These are phyloP conservation scores for Donacobius atricapilla DNA, from an alignment of 2,113 vertebrate genomes.

Conservation along the genomic window DNA sequence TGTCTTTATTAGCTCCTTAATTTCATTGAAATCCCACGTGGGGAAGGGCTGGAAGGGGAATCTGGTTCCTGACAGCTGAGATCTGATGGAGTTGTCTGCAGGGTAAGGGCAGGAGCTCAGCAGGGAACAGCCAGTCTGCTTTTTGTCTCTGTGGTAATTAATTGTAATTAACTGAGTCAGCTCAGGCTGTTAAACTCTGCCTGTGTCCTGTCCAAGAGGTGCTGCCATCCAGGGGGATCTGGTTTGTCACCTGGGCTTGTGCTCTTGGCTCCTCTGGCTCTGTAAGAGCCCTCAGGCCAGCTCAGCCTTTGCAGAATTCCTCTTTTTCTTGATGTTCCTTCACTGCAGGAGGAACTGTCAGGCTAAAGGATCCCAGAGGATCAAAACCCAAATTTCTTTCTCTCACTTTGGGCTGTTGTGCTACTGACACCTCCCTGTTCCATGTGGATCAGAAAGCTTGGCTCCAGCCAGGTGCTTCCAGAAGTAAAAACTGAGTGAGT, in stretches of 20 bases:
- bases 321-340: background rate
- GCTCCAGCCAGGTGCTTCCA: background rate
- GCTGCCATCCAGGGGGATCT: background rate
- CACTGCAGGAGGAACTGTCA: background rate
- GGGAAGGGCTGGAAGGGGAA: background rate
- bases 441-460: background rate
- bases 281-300: background rate
- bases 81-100: background rate
- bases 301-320: background rate
- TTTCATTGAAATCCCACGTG: conserved; percentile 8
- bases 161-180: background rate
- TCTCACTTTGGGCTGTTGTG: background rate
- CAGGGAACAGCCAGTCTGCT: background rate
- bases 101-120: background rate
- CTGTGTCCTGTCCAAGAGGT: background rate
- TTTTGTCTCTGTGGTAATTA: background rate
- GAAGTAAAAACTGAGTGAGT: background rate
- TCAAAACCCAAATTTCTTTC: background rate
- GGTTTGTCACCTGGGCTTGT: background rate
- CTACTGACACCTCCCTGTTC: background rate
- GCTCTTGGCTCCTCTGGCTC: background rate
- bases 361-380: background rate
- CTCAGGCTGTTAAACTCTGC: background rate
- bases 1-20: conserved; percentile 35
- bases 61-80: conserved; percentile 8